phyloP scores from a whole-genome alignment of 2,797 vertebrate species.

The Hozukius guyotensis region DNA sequence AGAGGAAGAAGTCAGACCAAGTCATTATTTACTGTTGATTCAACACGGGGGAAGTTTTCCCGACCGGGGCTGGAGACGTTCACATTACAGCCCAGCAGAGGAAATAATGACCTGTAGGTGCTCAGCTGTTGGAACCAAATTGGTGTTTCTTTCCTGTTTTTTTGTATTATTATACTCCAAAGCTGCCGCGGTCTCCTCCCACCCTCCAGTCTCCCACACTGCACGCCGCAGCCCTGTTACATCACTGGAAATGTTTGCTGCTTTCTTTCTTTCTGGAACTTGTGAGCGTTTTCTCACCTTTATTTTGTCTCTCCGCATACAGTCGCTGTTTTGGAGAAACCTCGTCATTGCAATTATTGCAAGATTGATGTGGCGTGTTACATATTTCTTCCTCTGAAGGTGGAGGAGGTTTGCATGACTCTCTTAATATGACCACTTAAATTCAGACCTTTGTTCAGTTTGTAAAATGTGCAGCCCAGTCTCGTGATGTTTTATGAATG shows the following conservation, averaged over 20 bases:
- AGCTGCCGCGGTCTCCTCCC: constrained; percentile 48
- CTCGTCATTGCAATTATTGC: constrained; percentile 6
- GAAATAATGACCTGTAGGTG: constrained; percentile 86
- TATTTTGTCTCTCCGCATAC: not conserved
- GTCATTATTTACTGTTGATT: constrained; percentile 83
- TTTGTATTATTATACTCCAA: constrained; percentile 79
- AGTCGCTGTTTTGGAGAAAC: constrained; percentile 43
- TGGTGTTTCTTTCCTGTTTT: constrained; percentile 68
- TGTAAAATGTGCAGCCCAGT: not conserved
- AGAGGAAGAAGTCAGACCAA: constrained; percentile 44
- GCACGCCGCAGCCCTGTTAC: constrained; percentile 78
- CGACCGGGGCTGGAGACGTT: constrained; percentile 59
- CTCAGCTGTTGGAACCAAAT: constrained; percentile 87
- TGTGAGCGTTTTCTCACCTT: constrained; percentile 47
- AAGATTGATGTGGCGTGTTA: not conserved
- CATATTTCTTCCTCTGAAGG: not conserved
- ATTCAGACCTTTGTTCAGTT: not conserved
- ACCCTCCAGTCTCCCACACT: constrained; percentile 76
- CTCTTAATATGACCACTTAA: constrained; percentile 1
- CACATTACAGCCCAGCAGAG: constrained; percentile 67
- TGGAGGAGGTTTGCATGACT: not conserved
- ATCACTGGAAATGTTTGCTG: constrained; percentile 80
- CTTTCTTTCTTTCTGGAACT: constrained; percentile 25
- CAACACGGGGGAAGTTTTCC: constrained; percentile 66
- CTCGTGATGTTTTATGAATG: not conserved